Conservation (phyloP, 2,888 invertebrate species). For the Hypena proboscidalis region DNA sequence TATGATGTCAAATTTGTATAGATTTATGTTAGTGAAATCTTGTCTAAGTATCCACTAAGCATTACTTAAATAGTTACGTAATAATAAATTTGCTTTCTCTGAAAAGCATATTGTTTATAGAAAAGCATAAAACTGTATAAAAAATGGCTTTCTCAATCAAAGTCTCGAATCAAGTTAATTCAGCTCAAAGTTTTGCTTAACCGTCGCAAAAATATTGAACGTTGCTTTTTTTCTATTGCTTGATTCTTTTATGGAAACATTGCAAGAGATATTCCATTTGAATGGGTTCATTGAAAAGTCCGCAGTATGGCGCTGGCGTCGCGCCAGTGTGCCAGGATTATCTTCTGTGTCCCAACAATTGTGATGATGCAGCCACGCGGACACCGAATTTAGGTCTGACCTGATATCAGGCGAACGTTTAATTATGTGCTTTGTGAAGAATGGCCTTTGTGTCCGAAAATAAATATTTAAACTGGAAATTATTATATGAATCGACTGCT, state of each 20-base stretch:
- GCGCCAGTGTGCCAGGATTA: constrained; percentile 75
- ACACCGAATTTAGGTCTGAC: constrained; percentile 60
- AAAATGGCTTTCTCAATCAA: too few species aligned
- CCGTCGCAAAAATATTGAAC: constrained; percentile 48
- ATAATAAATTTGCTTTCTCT: constrained; percentile 6
- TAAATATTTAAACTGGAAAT: too few species aligned
- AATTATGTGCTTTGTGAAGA: constrained; percentile 49
- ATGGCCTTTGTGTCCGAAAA: too few species aligned
- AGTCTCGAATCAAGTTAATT: constrained; percentile 12
- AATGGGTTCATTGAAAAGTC: constrained; percentile 83
- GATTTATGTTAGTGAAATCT: too few species aligned
- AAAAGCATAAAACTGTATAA: not conserved
- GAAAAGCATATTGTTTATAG: too few species aligned
- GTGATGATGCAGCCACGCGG: constrained; percentile 73
- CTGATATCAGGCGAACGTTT: constrained; percentile 58
- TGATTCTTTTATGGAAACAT: constrained; percentile 81
- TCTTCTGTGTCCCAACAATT: constrained; percentile 74
- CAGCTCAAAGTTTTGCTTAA: constrained; percentile 17
- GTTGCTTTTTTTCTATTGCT: constrained; percentile 68
- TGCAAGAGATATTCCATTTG: constrained; percentile 81
- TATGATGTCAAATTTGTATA: too few species aligned
- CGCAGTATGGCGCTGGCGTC: constrained; percentile 80
- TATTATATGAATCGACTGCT: too few species aligned
- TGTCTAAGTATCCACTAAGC: constrained; percentile 1
- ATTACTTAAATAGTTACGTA: not conserved